Conservation (phyloP, 1,140 invertebrate species). For the Semibalanus balanoides region DNA sequence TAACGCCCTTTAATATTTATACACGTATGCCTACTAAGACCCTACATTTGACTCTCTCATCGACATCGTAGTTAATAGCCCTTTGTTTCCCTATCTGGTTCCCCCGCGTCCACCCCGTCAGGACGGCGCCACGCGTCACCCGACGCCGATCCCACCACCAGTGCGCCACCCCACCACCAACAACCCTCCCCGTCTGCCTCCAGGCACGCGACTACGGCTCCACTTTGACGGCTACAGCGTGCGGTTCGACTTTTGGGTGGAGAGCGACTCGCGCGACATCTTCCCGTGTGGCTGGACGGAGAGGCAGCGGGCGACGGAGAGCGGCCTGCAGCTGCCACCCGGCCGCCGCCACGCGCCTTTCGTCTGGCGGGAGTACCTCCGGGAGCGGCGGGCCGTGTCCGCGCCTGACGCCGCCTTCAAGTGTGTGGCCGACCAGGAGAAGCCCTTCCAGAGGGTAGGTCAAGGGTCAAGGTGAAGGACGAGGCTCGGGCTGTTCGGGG, state of each 20-base stretch:
- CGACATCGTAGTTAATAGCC: too few species aligned
- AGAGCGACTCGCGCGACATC: conserved; percentile 75
- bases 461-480: too few species aligned
- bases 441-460: background rate
- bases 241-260: conserved; percentile 86
- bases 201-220: conserved; percentile 51
- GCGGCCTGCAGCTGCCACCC: conserved; percentile 51
- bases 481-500: too few species aligned
- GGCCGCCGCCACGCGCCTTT: conserved; percentile 61
- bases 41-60: too few species aligned
- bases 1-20: too few species aligned
- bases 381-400: conserved; percentile 53
- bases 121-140: too few species aligned
- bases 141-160: too few species aligned
- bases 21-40: too few species aligned
- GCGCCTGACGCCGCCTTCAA: conserved; percentile 51
- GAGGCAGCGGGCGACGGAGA: conserved; percentile 32
- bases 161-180: too few species aligned
- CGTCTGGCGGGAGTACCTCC: conserved; percentile 71
- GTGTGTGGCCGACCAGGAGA: background rate
- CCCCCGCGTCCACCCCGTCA: too few species aligned
- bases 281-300: conserved; percentile 90
- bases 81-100: too few species aligned
- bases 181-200: too few species aligned
- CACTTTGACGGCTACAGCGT: conserved; percentile 87